Percentiles rank a stretch among this genome's conserved stretches.
Evolutionary conservation across 2,888 invertebrate species (phyloP).

Genomic region (Candidula unifasciata): DNA sequence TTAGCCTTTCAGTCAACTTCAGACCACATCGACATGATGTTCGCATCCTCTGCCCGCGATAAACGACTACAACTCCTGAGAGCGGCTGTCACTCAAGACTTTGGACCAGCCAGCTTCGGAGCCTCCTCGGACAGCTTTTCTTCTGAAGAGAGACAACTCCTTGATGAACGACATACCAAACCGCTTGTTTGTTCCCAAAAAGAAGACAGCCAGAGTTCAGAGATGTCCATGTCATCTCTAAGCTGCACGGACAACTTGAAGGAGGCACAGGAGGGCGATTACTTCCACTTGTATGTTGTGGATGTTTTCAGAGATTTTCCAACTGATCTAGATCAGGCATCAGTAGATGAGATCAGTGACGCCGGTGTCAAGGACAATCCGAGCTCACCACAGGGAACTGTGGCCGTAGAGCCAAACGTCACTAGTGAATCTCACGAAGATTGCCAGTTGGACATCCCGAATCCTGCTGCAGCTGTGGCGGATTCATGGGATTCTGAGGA

Average conservation of each 20-base stretch:
- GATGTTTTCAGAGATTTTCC: neutral
- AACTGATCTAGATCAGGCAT: too few relatives aligned
- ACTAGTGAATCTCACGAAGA: too few relatives aligned
- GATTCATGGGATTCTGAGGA: too few relatives aligned
- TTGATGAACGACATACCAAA: neutral
- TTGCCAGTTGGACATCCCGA: too few relatives aligned
- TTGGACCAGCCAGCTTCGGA: neutral
- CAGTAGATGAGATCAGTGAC: too few relatives aligned
- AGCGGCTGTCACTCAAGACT: neutral
- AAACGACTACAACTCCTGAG: conserved; percentile 3
- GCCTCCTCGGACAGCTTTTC: neutral
- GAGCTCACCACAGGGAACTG: too few relatives aligned
- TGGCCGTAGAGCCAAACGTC: too few relatives aligned
- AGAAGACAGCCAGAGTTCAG: neutral
- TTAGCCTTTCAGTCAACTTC: conserved; percentile 9
- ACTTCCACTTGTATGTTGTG: neutral
- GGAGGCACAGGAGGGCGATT: neutral
- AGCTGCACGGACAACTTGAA: neutral
- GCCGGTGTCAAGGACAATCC: too few relatives aligned
- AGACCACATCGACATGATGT: neutral
- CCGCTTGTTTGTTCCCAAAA: neutral
- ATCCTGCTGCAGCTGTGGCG: too few relatives aligned
- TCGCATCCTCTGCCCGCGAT: too few relatives aligned
- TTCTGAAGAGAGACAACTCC: neutral
- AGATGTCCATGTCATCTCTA: neutral